Conservation (phyloP, 2,113 vertebrate species). For the Eubucco bourcierii region DNA sequence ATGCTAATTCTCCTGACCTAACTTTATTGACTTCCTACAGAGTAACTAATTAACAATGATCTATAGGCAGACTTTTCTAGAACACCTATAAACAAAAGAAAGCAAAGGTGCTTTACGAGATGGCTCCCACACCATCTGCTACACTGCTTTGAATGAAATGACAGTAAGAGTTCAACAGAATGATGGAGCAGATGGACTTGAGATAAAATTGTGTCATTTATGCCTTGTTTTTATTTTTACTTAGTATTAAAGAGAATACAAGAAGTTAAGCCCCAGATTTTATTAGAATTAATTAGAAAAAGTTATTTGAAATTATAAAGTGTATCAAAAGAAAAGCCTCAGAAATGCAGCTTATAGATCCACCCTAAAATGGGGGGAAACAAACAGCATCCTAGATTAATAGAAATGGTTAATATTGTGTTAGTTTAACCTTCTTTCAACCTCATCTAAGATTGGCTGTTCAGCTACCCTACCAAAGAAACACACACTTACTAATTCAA, state of each 20-base stretch:
- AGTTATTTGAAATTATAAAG: neutral
- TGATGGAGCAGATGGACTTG: neutral
- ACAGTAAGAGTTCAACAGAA: neutral
- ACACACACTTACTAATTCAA: neutral
- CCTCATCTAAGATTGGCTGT: neutral
- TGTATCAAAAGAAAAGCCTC: neutral
- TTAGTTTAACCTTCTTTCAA: neutral
- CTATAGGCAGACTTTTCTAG: neutral
- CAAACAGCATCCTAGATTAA: neutral
- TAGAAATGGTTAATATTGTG: neutral
- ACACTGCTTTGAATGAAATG: slow-evolving; percentile 1
- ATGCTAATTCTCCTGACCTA: slow-evolving; percentile 12
- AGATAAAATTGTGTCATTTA: neutral
- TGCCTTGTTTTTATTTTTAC: neutral
- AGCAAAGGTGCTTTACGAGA: neutral
- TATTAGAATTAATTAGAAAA: neutral
- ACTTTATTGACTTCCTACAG: neutral
- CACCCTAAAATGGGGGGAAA: accelerated
- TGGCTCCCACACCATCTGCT: slow-evolving; percentile 35
- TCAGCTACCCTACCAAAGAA: neutral
- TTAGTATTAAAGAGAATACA: neutral
- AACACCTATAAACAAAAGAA: slow-evolving; percentile 42
- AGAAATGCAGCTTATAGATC: neutral
- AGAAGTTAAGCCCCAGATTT: neutral
- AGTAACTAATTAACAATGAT: slow-evolving; percentile 13